Evolutionary conservation across 1,140 invertebrate genomes (phyloP).

Genomic region (Bradysia coprophila): DNA sequence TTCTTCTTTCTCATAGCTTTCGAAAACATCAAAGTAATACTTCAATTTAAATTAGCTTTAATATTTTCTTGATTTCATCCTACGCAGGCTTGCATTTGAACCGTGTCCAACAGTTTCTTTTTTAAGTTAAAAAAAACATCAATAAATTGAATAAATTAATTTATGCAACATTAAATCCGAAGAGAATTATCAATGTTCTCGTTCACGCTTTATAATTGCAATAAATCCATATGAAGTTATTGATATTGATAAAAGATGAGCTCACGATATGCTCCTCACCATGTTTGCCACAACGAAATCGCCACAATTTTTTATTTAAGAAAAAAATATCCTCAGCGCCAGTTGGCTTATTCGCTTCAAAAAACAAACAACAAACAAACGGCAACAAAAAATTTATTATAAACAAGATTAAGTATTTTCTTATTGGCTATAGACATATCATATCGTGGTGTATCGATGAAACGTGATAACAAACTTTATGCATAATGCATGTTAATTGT

Average conservation of each 20-base stretch:
- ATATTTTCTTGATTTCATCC: too few species aligned
- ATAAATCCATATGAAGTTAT: slow-evolving; percentile 14
- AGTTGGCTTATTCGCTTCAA: too few species aligned
- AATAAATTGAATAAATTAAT: slow-evolving; percentile 23
- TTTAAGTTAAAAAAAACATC: slow-evolving; percentile 15
- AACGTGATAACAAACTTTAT: slow-evolving; percentile 4
- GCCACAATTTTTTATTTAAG: not conserved
- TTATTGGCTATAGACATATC: too few species aligned
- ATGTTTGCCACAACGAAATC: not conserved
- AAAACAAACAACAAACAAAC: too few species aligned
- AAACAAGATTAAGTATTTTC: not conserved
- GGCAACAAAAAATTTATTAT: not conserved
- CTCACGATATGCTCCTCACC: not conserved
- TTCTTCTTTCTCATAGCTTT: too few species aligned
- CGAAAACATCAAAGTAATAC: too few species aligned
- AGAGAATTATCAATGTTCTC: slow-evolving; percentile 24
- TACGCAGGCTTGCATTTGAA: too few species aligned
- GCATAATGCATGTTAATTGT: slow-evolving; percentile 4
- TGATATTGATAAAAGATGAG: not conserved
- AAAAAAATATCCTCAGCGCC: not conserved
- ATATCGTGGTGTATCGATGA: slow-evolving; percentile 1
- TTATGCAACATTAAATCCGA: slow-evolving; percentile 26
- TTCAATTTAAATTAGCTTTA: too few species aligned
- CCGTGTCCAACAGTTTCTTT: too few species aligned
- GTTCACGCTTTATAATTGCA: slow-evolving; percentile 25